Conservation (phyloP, 1,140 invertebrate species). For the Dendrolimus punctatus region DNA sequence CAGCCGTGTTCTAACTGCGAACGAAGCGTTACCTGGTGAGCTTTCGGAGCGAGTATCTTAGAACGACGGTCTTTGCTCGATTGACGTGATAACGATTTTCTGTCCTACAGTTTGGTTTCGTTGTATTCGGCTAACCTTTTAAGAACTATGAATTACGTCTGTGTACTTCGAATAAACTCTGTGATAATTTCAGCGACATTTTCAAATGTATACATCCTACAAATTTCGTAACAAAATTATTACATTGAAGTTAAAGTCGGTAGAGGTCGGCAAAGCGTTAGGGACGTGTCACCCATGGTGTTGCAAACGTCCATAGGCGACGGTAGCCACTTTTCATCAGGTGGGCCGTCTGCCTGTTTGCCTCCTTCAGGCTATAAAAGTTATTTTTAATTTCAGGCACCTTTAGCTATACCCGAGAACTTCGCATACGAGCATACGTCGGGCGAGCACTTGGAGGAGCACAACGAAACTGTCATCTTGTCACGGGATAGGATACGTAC, state of each 20-base stretch:
- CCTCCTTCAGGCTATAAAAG: neutral
- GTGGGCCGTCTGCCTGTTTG: neutral
- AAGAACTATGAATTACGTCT: too few relatives aligned
- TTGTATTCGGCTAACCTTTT: too few relatives aligned
- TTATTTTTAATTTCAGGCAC: conserved; percentile 25
- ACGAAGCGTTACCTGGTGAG: too few relatives aligned
- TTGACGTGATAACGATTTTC: neutral
- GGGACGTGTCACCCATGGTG: too few relatives aligned
- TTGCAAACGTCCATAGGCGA: too few relatives aligned
- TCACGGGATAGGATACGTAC: conserved; percentile 28
- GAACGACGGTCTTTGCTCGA: neutral
- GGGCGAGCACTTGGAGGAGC: conserved; percentile 14
- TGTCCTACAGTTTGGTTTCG: too few relatives aligned
- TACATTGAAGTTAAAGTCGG: neutral
- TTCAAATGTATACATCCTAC: neutral
- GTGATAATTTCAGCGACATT: neutral
- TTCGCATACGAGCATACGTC: conserved; percentile 21
- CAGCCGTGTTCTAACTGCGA: too few relatives aligned
- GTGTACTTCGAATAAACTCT: too few relatives aligned
- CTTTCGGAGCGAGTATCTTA: too few relatives aligned
- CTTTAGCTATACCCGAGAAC: conserved; percentile 39
- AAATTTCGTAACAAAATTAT: neutral
- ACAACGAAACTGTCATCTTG: conserved; percentile 23
- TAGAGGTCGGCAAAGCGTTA: too few relatives aligned
- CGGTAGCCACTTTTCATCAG: neutral